phyloP scores from a whole-genome alignment of 2,888 invertebrate genomes.

The Epiblema foenella region DNA sequence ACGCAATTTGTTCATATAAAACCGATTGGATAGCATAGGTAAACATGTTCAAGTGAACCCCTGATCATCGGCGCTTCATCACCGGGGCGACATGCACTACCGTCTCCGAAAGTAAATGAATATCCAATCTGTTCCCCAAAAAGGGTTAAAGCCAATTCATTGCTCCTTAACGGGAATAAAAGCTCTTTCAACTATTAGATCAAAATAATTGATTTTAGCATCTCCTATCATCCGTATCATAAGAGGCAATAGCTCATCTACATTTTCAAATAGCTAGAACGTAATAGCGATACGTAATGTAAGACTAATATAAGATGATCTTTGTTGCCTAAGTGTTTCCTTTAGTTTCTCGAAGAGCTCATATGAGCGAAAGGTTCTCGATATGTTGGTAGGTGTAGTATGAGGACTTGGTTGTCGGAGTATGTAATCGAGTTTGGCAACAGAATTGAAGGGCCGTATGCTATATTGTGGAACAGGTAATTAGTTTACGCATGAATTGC shows the following conservation, averaged over 20 bases:
- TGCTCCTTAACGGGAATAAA: slow-evolving; percentile 61
- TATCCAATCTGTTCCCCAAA: slow-evolving; percentile 52
- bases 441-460: slow-evolving; percentile 76
- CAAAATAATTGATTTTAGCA: slow-evolving; percentile 74
- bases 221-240: slow-evolving; percentile 63
- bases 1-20: too few species aligned
- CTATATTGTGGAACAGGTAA: slow-evolving; percentile 73
- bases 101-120: slow-evolving; percentile 7
- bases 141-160: slow-evolving; percentile 55
- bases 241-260: slow-evolving; percentile 79
- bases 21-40: too few species aligned
- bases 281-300: slow-evolving; percentile 63
- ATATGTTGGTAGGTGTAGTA: slow-evolving; percentile 54
- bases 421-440: slow-evolving; percentile 79
- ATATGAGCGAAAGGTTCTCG: slow-evolving; percentile 27
- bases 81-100: neutral
- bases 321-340: slow-evolving; percentile 51
- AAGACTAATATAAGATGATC: slow-evolving; percentile 61
- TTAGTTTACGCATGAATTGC: slow-evolving; percentile 74
- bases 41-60: too few species aligned
- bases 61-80: neutral
- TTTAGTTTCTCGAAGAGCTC: slow-evolving; percentile 50
- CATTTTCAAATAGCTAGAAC: slow-evolving; percentile 72
- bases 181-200: slow-evolving; percentile 74
- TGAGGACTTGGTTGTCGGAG: slow-evolving; percentile 69